These are phyloP conservation scores for Phataginus tetradactyla DNA, from an alignment of 2,797 vertebrate genomes.

Conservation along the genomic window DNA sequence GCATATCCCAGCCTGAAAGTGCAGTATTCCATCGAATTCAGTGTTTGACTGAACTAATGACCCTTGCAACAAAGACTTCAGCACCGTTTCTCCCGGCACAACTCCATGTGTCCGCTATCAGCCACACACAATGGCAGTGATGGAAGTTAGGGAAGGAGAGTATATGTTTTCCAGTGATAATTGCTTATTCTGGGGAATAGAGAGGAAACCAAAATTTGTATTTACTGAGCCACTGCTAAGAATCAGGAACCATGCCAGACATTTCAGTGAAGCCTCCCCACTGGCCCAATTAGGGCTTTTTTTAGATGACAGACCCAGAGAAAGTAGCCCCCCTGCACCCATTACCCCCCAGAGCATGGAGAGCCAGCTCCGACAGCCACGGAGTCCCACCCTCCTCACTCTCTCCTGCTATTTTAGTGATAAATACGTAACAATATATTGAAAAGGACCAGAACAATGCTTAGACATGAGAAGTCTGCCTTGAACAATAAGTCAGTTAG, in stretches of 20 bases:
- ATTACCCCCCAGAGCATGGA: neutral
- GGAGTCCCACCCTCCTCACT: neutral
- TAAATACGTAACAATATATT: neutral
- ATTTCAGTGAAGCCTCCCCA: neutral
- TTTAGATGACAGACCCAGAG: neutral
- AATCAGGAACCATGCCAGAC: neutral
- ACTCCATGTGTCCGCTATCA: neutral
- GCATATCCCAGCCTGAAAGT: neutral
- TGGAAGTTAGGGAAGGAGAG: neutral
- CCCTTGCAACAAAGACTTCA: neutral
- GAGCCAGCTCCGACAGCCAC: neutral
- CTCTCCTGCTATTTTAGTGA: neutral
- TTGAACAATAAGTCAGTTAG: neutral
- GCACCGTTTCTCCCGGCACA: neutral
- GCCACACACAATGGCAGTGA: neutral
- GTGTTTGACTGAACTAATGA: neutral
- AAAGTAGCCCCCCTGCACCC: neutral
- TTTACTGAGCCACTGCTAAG: neutral
- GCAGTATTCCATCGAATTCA: neutral
- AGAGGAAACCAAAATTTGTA: neutral
- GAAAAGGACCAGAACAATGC: neutral
- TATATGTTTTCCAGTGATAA: conserved; percentile 7
- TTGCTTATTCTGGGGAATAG: neutral
- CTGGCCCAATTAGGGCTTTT: neutral
- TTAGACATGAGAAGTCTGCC: neutral